phyloP scores from a whole-genome alignment of 2,888 invertebrate species.

The Zootermopsis nevadensis region DNA sequence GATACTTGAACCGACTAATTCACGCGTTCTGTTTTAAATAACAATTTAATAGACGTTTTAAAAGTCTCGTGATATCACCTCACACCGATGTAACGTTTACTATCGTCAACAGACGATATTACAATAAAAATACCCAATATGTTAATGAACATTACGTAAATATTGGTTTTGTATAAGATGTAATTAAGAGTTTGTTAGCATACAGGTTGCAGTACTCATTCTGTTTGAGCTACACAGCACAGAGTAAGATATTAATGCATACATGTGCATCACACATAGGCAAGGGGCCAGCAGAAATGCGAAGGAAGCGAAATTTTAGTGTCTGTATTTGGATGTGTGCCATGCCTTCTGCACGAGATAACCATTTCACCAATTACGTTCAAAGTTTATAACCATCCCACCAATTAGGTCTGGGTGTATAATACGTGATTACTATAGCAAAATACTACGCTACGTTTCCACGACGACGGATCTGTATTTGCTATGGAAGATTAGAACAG shows the following conservation, averaged over 20 bases:
- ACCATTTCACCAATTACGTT: constrained; percentile 39
- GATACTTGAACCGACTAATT: too few species aligned
- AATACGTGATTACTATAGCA: constrained; percentile 21
- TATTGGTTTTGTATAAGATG: too few species aligned
- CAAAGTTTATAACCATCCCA: constrained; percentile 40
- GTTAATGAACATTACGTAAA: too few species aligned
- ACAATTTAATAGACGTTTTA: too few species aligned
- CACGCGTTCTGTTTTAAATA: too few species aligned
- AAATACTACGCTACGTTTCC: not conserved
- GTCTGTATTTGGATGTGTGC: constrained; percentile 36
- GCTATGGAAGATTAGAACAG: not conserved
- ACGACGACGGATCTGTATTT: not conserved
- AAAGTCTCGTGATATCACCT: too few species aligned
- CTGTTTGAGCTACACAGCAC: too few species aligned
- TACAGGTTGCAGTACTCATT: too few species aligned
- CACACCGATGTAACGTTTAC: too few species aligned
- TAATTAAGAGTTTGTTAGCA: too few species aligned
- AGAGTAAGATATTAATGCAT: constrained; percentile 15
- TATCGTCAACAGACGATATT: too few species aligned
- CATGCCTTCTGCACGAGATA: constrained; percentile 28
- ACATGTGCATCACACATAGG: constrained; percentile 27
- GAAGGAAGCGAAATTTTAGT: constrained; percentile 35
- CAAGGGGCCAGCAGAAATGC: constrained; percentile 9
- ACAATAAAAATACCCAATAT: too few species aligned
- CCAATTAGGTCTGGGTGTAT: constrained; percentile 29